Percentiles rank a stretch among this genome's conserved stretches.
Evolutionary conservation across 2,797 vertebrate species (phyloP).

Genomic region (Coregonus suidteri): DNA sequence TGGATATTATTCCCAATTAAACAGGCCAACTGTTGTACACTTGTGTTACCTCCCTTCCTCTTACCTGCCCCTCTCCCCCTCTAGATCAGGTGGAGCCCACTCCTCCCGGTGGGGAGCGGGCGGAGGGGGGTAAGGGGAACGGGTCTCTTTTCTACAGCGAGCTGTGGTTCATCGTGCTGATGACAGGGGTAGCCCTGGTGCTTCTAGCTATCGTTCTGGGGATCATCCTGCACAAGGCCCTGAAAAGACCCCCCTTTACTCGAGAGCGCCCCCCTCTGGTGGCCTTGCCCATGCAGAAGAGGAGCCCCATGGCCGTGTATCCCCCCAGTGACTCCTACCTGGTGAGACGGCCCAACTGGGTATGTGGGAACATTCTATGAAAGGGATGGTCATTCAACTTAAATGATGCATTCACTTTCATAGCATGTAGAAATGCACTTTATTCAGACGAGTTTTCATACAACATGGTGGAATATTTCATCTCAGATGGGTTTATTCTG

Average conservation of each 20-base stretch:
- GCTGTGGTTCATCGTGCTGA: constrained; percentile 91
- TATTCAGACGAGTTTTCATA: too few species aligned
- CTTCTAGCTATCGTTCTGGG: constrained; percentile 86
- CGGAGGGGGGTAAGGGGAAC: constrained; percentile 55
- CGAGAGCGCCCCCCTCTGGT: constrained; percentile 90
- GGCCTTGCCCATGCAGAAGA: constrained; percentile 80
- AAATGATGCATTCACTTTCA: neutral
- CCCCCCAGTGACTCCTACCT: constrained; percentile 83
- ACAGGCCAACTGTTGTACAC: neutral
- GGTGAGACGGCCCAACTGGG: constrained; percentile 68
- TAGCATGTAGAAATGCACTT: neutral
- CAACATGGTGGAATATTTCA: neutral
- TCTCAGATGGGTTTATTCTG: neutral
- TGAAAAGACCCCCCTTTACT: constrained; percentile 82
- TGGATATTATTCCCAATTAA: neutral
- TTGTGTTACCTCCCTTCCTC: neutral
- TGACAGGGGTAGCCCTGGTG: constrained; percentile 85
- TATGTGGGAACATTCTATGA: neutral
- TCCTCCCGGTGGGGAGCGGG: constrained; percentile 72
- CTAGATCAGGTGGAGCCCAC: constrained; percentile 78
- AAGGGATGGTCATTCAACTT: neutral
- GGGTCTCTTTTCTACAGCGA: constrained; percentile 76
- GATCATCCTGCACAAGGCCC: constrained; percentile 84
- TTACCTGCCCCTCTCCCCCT: neutral
- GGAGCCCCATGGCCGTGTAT: constrained; percentile 80